Percentiles rank a stretch among this genome's conserved stretches.
Conservation (phyloP, 2,113 vertebrate genomes). For the Lontra canadensis region DNA sequence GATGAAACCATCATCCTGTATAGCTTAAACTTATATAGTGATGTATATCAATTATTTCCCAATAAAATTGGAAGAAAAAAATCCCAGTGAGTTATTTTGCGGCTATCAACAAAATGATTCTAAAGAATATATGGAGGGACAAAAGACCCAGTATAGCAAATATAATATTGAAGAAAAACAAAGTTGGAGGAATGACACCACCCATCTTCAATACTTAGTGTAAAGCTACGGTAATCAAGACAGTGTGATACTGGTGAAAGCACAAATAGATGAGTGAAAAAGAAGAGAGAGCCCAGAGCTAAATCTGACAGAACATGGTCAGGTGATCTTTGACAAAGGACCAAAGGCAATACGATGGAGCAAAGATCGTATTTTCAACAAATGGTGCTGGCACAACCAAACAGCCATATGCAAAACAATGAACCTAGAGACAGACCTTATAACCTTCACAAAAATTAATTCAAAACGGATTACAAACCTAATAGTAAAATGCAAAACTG, state of each 20-base stretch:
- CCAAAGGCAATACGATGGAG: not conserved
- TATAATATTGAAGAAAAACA: not conserved
- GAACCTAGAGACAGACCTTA: not conserved
- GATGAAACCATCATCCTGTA: not conserved
- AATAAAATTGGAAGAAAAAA: no score
- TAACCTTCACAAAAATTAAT: no score
- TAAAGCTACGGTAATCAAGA: not conserved
- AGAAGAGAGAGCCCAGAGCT: not conserved
- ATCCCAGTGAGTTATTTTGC: not conserved
- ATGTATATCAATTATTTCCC: not conserved
- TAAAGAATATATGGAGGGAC: not conserved
- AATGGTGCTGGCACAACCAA: not conserved
- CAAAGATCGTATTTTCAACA: not conserved
- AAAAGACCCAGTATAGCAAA: not conserved
- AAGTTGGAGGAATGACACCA: not conserved
- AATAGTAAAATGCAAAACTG: no score
- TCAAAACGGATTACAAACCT: no score
- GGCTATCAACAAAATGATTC: not conserved
- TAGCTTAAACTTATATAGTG: not conserved
- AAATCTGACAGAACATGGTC: not conserved
- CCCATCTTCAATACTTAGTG: not conserved
- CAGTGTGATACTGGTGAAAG: not conserved
- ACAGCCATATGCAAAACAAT: not conserved
- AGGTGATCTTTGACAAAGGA: not conserved
- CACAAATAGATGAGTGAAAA: not conserved